Percentiles rank a stretch among this genome's conserved stretches.
These are phyloP conservation scores for Chironomus riparius DNA, from an alignment of 2,888 invertebrate genomes.

Conservation along the genomic window DNA sequence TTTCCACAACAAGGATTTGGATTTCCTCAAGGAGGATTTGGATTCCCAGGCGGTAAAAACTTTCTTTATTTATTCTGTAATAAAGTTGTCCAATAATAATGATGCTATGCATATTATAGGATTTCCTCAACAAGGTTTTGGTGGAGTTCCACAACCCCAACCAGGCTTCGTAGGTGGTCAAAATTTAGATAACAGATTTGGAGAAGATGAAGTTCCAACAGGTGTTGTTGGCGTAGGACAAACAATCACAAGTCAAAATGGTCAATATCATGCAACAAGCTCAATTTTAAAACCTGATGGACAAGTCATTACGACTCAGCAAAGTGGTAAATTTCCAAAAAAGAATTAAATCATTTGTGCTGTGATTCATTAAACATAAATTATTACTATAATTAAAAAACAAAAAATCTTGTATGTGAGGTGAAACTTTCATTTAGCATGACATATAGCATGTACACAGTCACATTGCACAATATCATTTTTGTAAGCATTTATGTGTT, in stretches of 20 bases:
- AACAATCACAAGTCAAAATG: slow-evolving; percentile 1
- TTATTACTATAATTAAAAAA: neutral
- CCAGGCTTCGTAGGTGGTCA: neutral
- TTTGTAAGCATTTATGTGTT: no score
- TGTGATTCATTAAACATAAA: neutral
- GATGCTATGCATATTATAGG: neutral
- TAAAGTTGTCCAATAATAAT: no score
- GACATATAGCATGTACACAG: no score
- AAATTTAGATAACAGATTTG: slow-evolving; percentile 16
- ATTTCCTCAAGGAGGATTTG: neutral
- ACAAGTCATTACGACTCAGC: slow-evolving; percentile 11
- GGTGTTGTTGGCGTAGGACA: neutral
- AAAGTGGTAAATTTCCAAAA: slow-evolving; percentile 13
- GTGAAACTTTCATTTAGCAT: neutral
- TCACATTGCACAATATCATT: no score
- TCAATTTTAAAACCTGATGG: slow-evolving; percentile 9
- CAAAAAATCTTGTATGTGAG: neutral
- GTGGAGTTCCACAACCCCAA: neutral
- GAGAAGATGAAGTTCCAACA: slow-evolving; percentile 3
- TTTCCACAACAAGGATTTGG: neutral
- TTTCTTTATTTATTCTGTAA: no score
- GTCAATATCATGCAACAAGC: neutral
- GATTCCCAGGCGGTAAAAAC: neutral
- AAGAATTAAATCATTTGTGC: neutral
- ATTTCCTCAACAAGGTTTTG: neutral